Evolutionary conservation across 1,140 invertebrate species (phyloP).

Genomic region (Rhyzopertha dominica): DNA sequence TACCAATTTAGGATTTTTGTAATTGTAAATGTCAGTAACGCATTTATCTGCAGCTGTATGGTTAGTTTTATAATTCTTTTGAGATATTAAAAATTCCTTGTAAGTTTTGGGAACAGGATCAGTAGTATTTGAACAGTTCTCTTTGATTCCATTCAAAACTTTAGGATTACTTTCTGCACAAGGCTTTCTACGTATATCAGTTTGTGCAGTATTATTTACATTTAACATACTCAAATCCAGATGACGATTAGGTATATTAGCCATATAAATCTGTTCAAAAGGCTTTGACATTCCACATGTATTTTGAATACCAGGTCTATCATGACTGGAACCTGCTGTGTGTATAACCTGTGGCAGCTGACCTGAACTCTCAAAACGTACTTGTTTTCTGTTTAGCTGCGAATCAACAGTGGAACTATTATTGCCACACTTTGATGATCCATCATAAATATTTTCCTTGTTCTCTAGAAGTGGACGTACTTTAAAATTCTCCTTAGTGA

Average conservation of each 20-base stretch:
- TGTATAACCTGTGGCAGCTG: neutral
- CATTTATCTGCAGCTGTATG: slow-evolving; percentile 20
- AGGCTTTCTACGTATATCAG: too few species aligned
- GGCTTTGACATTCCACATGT: slow-evolving; percentile 10
- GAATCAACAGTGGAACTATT: neutral
- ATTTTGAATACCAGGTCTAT: slow-evolving; percentile 2
- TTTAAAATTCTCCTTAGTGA: slow-evolving; percentile 6
- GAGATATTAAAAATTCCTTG: slow-evolving; percentile 22
- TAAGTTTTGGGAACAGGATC: slow-evolving; percentile 17
- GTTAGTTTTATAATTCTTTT: slow-evolving; percentile 13
- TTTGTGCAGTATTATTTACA: slow-evolving; percentile 12
- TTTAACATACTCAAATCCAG: slow-evolving; percentile 43
- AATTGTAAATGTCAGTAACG: slow-evolving; percentile 31
- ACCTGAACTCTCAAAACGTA: slow-evolving; percentile 16
- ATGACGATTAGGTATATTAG: slow-evolving; percentile 38
- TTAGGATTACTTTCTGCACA: too few species aligned
- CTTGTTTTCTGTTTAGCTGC: slow-evolving; percentile 19
- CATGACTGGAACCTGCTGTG: slow-evolving; percentile 5
- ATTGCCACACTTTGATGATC: neutral
- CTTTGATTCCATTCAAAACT: too few species aligned
- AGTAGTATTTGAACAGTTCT: neutral
- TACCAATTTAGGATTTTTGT: too few species aligned
- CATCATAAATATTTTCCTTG: slow-evolving; percentile 1
- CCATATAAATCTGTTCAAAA: slow-evolving; percentile 41
- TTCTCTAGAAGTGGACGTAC: slow-evolving; percentile 4